A percentile compares a stretch with the other conserved stretches of the same genome.
phyloP scores from a whole-genome alignment of 2,797 vertebrate genomes.

The Typhlichthys eigenmanni region DNA sequence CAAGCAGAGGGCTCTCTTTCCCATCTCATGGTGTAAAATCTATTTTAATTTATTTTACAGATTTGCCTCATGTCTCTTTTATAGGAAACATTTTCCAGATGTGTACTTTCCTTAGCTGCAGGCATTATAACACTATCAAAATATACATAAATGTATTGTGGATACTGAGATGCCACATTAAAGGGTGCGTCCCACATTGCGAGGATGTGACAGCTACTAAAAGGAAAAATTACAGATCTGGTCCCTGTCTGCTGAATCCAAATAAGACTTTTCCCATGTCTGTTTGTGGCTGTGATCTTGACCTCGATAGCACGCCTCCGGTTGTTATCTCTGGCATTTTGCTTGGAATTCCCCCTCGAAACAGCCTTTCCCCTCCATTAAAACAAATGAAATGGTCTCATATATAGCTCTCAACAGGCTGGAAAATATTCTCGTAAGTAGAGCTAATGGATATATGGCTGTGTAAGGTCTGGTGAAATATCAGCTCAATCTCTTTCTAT shows the following conservation, averaged over 20 bases:
- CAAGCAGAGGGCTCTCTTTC: background rate
- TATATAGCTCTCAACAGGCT: slow-evolving; percentile 5
- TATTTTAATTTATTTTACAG: slow-evolving; percentile 24
- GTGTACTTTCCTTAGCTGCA: slow-evolving; percentile 22
- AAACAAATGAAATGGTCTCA: slow-evolving; percentile 30
- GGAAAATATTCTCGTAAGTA: slow-evolving; percentile 27
- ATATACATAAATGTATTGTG: slow-evolving; percentile 10
- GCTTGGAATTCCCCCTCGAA: slow-evolving; percentile 23
- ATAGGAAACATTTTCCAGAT: slow-evolving; percentile 37
- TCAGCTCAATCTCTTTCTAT: slow-evolving; percentile 18
- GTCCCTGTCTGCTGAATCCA: background rate
- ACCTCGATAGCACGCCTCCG: slow-evolving; percentile 14
- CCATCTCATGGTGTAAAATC: slow-evolving; percentile 5
- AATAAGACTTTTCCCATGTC: slow-evolving; percentile 8
- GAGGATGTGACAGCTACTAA: slow-evolving; percentile 2
- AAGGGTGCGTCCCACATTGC: background rate
- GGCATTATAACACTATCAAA: slow-evolving; percentile 2
- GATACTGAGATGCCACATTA: slow-evolving; percentile 1
- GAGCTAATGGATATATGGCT: slow-evolving; percentile 34
- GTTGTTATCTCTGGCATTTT: slow-evolving; percentile 41
- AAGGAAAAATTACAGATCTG: background rate
- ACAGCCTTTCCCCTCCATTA: slow-evolving; percentile 26
- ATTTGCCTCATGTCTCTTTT: slow-evolving; percentile 4
- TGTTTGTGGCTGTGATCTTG: slow-evolving; percentile 14
- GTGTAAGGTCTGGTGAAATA: slow-evolving; percentile 5